Evolutionary conservation across 2,888 invertebrate genomes (phyloP), one percentile per base, ranked within the genome.

Genomic region (Troides aeacus): DNA sequence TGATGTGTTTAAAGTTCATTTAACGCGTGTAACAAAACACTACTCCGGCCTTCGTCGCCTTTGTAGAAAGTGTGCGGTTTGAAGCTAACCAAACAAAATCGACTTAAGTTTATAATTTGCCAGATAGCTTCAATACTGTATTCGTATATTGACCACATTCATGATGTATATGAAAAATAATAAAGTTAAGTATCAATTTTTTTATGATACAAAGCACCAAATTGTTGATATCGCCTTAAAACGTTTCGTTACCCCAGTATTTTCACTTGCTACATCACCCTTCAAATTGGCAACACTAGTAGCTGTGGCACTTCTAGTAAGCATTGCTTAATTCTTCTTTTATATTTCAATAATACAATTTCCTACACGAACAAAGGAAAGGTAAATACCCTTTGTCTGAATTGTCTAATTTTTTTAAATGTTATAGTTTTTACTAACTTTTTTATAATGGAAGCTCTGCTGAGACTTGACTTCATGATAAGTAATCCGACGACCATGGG

Each of bases 11-110:
- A 65, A 71, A 72, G 72, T 69, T 72, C 72, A 61, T 65, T 72
- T 68, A 69, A 69, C 72, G 63, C 72, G 66, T 63, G 72, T 72
- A 72, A 72, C 65, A 60, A 65, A 68, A 72, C 71, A 72, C 69
- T 18, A 66, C 46, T 50, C 17, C 46, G 60, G 24, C 61, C 69
- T 46, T 69, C 69, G 61, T 62, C 57, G 61, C 69, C 64, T 65
- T n/a, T 23, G 58, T 66, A 61, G 60, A 69, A 64, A 64, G 69
- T 65, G 57, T 69, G 64, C 50, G 60, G 64, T 60, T 60, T 63
- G 21, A 46, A 21, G 17, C 30, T 24, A 36, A 21, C 46, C 42
- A 30, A 59, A 30, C 50, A 57, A 62, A 57, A 62, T 63, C 50
- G 58, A 68, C 23, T n/a, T 57, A 36, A 68, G 36, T 23, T 63